These are phyloP conservation scores for Argya squamiceps DNA, from an alignment of 2,797 vertebrate species.

Conservation along the genomic window DNA sequence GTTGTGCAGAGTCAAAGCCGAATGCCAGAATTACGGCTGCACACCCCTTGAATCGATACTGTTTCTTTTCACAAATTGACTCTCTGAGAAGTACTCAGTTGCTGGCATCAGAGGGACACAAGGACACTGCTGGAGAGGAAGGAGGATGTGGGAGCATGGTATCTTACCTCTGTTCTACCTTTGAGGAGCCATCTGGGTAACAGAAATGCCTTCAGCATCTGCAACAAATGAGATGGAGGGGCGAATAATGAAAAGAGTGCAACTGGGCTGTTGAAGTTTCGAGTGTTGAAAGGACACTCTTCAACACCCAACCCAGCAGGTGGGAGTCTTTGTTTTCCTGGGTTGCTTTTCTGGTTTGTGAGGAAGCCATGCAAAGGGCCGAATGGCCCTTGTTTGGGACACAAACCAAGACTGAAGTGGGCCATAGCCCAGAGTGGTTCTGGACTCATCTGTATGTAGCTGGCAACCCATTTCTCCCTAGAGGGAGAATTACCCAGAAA, in stretches of 20 bases:
- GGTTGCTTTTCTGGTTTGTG: neutral
- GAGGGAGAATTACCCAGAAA: neutral
- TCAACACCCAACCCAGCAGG: neutral
- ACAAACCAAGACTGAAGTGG: neutral
- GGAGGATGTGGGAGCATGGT: rapidly evolving
- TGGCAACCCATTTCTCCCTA: neutral
- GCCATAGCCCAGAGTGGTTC: neutral
- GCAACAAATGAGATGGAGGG: neutral
- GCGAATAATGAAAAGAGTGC: neutral
- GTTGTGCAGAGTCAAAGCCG: neutral
- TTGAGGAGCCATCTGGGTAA: neutral
- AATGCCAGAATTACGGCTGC: constrained; percentile 9
- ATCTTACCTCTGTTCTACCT: neutral
- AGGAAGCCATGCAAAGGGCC: neutral
- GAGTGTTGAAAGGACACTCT: neutral
- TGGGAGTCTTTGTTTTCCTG: neutral
- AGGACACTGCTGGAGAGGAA: neutral
- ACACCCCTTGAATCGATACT: neutral
- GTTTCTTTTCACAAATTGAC: constrained; percentile 29
- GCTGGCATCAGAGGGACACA: neutral
- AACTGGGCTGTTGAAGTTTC: neutral
- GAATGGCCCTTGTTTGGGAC: neutral
- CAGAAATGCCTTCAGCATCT: neutral
- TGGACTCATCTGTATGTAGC: neutral
- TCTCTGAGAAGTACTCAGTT: neutral